Evolutionary conservation across 2,113 vertebrate genomes (phyloP).

Genomic region (Excalfactoria chinensis): DNA sequence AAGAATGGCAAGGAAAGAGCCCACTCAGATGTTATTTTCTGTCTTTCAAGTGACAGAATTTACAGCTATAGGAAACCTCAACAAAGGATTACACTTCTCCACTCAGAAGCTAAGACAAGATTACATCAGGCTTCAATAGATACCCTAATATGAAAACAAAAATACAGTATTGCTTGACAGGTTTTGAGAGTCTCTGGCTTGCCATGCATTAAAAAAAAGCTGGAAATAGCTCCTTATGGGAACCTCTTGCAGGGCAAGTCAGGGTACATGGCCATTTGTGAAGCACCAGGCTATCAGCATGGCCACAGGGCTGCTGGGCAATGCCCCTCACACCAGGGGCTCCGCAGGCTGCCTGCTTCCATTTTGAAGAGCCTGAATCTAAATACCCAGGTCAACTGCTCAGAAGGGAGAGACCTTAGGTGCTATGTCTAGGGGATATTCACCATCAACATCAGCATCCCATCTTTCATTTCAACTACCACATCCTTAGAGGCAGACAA

Average conservation of each 20-base stretch:
- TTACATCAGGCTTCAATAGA: neutral
- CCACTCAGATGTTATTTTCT: neutral
- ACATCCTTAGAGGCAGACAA: neutral
- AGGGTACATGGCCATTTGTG: neutral
- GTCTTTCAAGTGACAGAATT: neutral
- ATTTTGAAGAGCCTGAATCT: neutral
- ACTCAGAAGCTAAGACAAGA: neutral
- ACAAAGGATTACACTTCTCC: neutral
- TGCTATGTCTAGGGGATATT: neutral
- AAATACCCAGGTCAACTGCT: neutral
- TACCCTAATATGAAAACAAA: neutral
- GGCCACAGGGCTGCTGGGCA: neutral
- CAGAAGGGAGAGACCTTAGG: neutral
- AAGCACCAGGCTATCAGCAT: rapidly evolving
- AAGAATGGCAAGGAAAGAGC: neutral
- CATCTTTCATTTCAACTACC: neutral
- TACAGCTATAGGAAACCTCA: neutral
- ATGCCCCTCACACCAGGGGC: neutral
- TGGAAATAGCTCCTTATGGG: neutral
- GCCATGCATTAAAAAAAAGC: neutral
- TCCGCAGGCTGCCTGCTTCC: neutral
- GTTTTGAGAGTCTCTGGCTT: neutral
- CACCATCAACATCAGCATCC: neutral
- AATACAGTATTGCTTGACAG: neutral
- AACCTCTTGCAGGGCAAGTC: neutral